Percentiles rank a stretch among this genome's conserved stretches.
phyloP scores from a whole-genome alignment of 2,797 vertebrate species.

The Esox masquinongy region DNA sequence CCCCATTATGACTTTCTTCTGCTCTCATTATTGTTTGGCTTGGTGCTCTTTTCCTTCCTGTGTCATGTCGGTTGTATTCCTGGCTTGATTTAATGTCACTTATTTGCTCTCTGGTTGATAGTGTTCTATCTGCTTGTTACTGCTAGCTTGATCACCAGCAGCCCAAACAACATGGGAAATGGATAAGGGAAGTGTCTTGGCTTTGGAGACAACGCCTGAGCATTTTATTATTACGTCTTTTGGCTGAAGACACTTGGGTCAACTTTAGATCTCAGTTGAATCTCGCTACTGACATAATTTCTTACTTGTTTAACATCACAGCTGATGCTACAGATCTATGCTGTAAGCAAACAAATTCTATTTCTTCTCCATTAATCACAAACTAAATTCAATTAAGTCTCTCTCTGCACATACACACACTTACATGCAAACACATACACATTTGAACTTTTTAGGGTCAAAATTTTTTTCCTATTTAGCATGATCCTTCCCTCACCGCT shows the following conservation, averaged over 20 bases:
- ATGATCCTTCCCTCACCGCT: no score
- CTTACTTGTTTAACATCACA: neutral
- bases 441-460: no score
- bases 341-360: neutral
- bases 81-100: neutral
- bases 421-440: no score
- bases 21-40: constrained; percentile 1
- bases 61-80: neutral
- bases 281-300: neutral
- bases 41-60: neutral
- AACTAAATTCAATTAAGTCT: no score
- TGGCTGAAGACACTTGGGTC: neutral
- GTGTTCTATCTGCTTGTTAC: neutral
- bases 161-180: neutral
- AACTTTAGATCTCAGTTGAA: neutral
- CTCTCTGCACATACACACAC: no score
- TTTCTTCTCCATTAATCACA: no score
- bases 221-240: neutral
- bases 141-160: neutral
- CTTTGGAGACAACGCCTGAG: neutral
- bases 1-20: constrained; percentile 1
- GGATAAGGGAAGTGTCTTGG: neutral
- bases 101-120: neutral
- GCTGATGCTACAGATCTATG: neutral
- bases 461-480: no score